Percentiles rank a stretch among this genome's conserved stretches.
These are phyloP conservation scores for Wiebesia pumilae DNA, from an alignment of 1,140 invertebrate genomes.

Conservation along the genomic window DNA sequence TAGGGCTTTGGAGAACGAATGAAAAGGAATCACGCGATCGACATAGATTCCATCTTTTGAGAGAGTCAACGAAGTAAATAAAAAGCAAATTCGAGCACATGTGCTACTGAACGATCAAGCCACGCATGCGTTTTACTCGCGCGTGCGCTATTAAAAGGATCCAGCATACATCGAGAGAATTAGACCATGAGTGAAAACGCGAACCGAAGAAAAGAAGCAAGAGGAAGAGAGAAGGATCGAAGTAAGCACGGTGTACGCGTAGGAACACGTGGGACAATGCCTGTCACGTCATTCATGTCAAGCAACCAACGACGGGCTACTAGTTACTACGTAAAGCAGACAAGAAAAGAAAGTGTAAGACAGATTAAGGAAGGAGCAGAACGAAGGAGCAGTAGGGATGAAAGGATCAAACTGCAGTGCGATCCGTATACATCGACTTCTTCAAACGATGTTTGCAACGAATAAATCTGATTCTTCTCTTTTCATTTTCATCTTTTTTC, in stretches of 20 bases:
- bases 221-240: slow-evolving; percentile 53
- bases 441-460: slow-evolving; percentile 36
- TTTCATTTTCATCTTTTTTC: slow-evolving; percentile 5
- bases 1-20: neutral
- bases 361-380: neutral
- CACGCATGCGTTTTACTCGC: neutral
- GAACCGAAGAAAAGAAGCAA: neutral
- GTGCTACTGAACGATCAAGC: neutral
- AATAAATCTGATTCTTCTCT: slow-evolving; percentile 48
- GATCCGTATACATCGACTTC: slow-evolving; percentile 65
- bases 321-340: slow-evolving; percentile 59
- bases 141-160: slow-evolving; percentile 4
- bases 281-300: slow-evolving; percentile 73
- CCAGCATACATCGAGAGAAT: neutral
- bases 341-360: slow-evolving; percentile 21
- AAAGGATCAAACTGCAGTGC: slow-evolving; percentile 70
- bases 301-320: slow-evolving; percentile 64
- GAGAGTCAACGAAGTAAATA: neutral
- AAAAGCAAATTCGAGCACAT: neutral
- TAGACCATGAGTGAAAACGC: slow-evolving; percentile 56
- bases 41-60: neutral
- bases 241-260: slow-evolving; percentile 62
- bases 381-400: neutral
- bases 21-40: neutral
- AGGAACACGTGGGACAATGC: slow-evolving; percentile 68